Base-by-base conservation (phyloP, 2,888 invertebrate genomes). In the Terebella lapidaria region DNA sequence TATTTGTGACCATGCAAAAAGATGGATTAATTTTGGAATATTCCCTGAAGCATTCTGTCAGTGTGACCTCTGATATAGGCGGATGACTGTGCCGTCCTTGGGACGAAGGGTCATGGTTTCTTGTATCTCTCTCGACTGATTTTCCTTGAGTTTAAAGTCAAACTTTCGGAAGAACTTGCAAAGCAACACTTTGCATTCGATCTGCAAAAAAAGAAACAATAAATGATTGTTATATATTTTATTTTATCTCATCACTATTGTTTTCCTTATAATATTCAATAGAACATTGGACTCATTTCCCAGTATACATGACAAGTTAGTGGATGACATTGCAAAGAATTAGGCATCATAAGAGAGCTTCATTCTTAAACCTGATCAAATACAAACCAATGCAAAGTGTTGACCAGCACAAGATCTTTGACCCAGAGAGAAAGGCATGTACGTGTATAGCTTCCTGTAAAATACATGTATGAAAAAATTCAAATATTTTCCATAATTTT, bases 401-500 rank as follows among this genome's bases (percentile, higher is more conserved):
- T 46, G 28, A 2, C 61, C 61, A 18, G 28, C 30, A 51, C 61
- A 61, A 1, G 61, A 58, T 27, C 61, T 30, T 24, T 61, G 61
- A 1, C 58, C 61, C 27, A 58, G n/a, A 1, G 61, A 61, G 58
- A 58, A 61, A 4, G 61, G 61, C 46, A 58, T 27, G 26, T 55
- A 61, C 2, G 55, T 35, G 24, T 5, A 55, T 26, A 20, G 10
- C 24, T 26, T 53, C 5, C 53, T 25, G 20, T 5, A 53, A 53
- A 25, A 10, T 15, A 35, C 10, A 35, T 35, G n/a, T 15, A 35
- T 35, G n/a, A 35, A 35, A 15, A 35, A 10, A 35, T n/a, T n/a
- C n/a, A n/a, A n/a, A n/a, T n/a, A n/a, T n/a, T n/a, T n/a, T n/a
- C n/a, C n/a, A 15, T 35, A 35, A 35, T 10, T 35, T 35, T 35